Base-by-base conservation (phyloP, 2,113 vertebrate species). In the Pholis gunnellus region DNA sequence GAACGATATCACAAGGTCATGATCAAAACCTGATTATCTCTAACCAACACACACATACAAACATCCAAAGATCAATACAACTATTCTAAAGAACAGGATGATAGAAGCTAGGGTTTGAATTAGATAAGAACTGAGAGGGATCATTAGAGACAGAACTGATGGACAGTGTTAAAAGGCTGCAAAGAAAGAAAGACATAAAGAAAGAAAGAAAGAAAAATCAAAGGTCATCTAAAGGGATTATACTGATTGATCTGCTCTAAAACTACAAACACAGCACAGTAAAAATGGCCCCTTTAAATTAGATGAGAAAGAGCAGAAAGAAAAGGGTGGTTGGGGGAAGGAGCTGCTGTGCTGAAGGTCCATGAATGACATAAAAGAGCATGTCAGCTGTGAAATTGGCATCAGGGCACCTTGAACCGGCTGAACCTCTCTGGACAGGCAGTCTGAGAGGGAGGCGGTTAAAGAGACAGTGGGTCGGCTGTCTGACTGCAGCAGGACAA, bases 381-480 rank as follows among this genome's bases (percentile, higher is more conserved):
- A 87, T 91, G 90, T 92, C 91, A 93, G 79, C 92, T 94, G 91
- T 92, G 86, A 94, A 94, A 93, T 90, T 88, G 88, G 80, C 86
- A 91, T 89, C 86, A 88, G 85, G 89, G 82, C 89, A 91, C 91
- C 83, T 92, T 94, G 92, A 92, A 92, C 85, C 84, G 80, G 83
- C 57, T 89, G 86, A 92, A 89, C 85, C 75, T 48, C 61, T 78
- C 36, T 75, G 83, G 89, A 86, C 60, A 87, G 84, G 74, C 60
- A 2, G 72, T 78, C 54, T 46, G 29, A 86, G 83, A 68, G 67
- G 72, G 69, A 85, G 59, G 38, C 66, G 2, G 67, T 69, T 83
- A 78, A 67, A 77, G 75, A 78, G 81, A 66, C 20, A 74, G 79
- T 72, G 38, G 31, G 75, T 63, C 9, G 68, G 66, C 60, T 75